Percentiles rank a stretch among this genome's conserved stretches.
Conservation (phyloP, 2,113 vertebrate species). For the Arothron firmamentum region DNA sequence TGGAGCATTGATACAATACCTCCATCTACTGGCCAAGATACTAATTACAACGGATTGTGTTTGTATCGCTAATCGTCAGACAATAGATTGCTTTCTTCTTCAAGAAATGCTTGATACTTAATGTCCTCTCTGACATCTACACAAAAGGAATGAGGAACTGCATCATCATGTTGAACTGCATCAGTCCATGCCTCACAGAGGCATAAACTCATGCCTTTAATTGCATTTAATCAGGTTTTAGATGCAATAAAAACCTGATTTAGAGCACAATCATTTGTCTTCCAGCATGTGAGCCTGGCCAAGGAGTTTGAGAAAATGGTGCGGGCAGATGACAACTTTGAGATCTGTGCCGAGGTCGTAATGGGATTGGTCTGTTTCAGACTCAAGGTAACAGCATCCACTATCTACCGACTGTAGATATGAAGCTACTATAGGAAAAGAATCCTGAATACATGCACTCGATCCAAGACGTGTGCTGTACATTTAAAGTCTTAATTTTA, state of each 20-base stretch:
- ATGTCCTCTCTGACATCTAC: not conserved
- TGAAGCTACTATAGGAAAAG: not conserved
- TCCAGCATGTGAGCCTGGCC: slow-evolving; percentile 85
- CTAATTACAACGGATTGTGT: not conserved
- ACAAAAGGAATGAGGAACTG: not conserved
- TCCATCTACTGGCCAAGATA: slow-evolving; percentile 36
- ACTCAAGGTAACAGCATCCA: slow-evolving; percentile 82
- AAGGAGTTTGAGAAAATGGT: slow-evolving; percentile 88
- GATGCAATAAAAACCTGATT: no score
- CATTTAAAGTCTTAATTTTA: no score
- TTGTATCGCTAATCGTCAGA: not conserved
- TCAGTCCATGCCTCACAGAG: no score
- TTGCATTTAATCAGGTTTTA: no score
- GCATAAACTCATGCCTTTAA: no score
- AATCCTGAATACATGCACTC: no score
- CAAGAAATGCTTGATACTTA: not conserved
- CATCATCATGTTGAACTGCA: no score
- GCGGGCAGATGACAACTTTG: slow-evolving; percentile 84
- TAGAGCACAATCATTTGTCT: not conserved
- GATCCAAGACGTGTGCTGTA: no score
- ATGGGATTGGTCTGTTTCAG: slow-evolving; percentile 94
- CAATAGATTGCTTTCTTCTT: no score
- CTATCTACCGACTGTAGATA: not conserved
- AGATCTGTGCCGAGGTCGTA: slow-evolving; percentile 85
- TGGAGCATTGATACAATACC: slow-evolving; percentile 13